Base-by-base conservation (phyloP, 2,113 vertebrate genomes). In the Probosciger aterrimus region DNA sequence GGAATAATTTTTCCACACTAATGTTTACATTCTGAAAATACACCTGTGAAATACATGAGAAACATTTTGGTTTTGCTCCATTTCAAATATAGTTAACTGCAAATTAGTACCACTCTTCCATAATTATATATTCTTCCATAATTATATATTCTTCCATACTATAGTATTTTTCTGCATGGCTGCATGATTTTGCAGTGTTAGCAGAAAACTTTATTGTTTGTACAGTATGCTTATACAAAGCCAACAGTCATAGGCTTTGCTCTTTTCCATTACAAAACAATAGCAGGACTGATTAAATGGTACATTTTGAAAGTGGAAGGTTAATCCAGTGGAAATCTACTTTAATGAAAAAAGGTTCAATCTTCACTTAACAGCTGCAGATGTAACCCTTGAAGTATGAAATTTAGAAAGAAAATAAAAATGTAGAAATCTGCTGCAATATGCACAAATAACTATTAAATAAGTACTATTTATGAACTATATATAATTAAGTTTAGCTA, bases 261-360 rank as follows among this genome's bases (percentile, higher is more conserved):
- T 91, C n/a, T 93, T 96, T 93, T 92, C 46, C 53, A 92, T 91
- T 94, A 92, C 27, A 70, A 74, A 62, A 92, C 96, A 95, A 90
- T 53, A 89, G 11, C 52, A 92, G 63, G 31, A 90, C 68, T 94
- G 93, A 90, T 93, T 93, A 96, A 93, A 59, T 44, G 22, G 18
- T 59, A 84, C 4, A 1, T 88, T 91, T 97, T 92, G 39, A 94
- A 96, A 92, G 47, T 10, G 13, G 18, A 88, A 94, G 37, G 14
- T 92, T 96, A 97, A 96, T 90, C 64, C 79, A 77, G 37, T 9
- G 14, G 82, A 97, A 97, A 92, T 92, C 33, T 82, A 60, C 31
- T 93, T 81, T 90, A 78, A 83, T 88, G 43, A 93, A 85, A 96
- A 92, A 71, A 94, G 27, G 30, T 79, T 89, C 33, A 47, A 4